Base-by-base conservation (phyloP, 2,113 vertebrate species). In the Greenwoodochromis staneri region DNA sequence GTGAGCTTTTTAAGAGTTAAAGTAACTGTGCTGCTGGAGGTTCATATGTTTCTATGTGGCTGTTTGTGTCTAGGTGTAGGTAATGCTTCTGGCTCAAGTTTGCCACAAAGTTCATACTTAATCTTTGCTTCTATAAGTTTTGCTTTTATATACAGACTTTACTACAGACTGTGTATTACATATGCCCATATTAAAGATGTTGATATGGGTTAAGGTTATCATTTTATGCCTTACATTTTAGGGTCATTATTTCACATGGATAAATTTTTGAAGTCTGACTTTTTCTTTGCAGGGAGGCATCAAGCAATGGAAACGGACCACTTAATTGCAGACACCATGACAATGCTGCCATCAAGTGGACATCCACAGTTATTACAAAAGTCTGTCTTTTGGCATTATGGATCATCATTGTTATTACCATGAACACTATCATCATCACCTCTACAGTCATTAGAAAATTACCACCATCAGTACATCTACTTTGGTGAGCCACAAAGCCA, bases 311-410 rank as follows among this genome's bases (percentile, higher is more conserved):
- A 38, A 29, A 76, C 9, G 1, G 2, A 3, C 5, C 5, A 9
- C 17, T 57, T 38, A 2, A 81, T 10, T 21, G 42, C 29, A n/a
- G 2, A 84, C 42, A 53, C 29, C 17, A 85, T 55, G 38, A 17
- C 91, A 87, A 93, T 92, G 92, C 90, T 96, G 94, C 94, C 94
- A 91, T 85, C 95, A 88, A 87, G 90, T 89, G 95, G 89, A 29
- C 31, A 4, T 29, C 1, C 4, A 4, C 5, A 2, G 6, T 81
- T 78, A 88, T 92, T 88, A 84, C 94, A 66, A 10, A 21, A 29
- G 16, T 45, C 5, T 29, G 57, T 54, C 7, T 45, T 36, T 76
- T 76, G 2, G 42, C 9, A 1, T 76, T 76, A 49, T 11, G 42
- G 4, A 7, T 19, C 9, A 2, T 76, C 71, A 12, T 76, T 42